Conservation (phyloP, 2,113 vertebrate genomes). For the Rousettus leschenaultii region DNA sequence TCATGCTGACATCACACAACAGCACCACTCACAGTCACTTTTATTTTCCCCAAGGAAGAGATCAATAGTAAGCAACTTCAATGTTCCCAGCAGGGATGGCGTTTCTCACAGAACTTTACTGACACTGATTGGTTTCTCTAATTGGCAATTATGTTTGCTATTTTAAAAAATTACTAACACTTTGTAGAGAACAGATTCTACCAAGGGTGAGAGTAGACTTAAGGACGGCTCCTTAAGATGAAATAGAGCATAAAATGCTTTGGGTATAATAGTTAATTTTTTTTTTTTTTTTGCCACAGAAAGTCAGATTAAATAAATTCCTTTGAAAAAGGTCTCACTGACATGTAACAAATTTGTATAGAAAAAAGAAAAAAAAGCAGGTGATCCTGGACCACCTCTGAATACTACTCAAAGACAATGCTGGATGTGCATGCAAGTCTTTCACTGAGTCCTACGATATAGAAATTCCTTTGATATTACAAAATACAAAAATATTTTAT, state of each 20-base stretch:
- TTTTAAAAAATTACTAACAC: conserved; percentile 61
- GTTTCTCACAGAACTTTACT: conserved; percentile 78
- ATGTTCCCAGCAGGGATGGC: conserved; percentile 80
- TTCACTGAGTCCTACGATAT: conserved; percentile 95
- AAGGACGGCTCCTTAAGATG: conserved; percentile 63
- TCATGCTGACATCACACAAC: conserved; percentile 87
- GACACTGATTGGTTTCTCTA: conserved; percentile 78
- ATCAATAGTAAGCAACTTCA: conserved; percentile 81
- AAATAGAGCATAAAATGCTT: conserved; percentile 61
- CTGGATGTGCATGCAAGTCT: conserved; percentile 86
- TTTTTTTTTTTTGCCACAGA: conserved; percentile 71
- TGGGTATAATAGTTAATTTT: conserved; percentile 2
- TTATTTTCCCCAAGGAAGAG: conserved; percentile 81
- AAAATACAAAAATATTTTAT: conserved; percentile 93
- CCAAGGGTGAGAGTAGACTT: conserved; percentile 58
- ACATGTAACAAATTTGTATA: conserved; percentile 71
- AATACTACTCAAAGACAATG: conserved; percentile 87
- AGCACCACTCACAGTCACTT: conserved; percentile 84
- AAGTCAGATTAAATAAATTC: conserved; percentile 62
- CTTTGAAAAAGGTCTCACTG: conserved; percentile 70
- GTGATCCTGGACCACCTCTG: conserved; percentile 82
- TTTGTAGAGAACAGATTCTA: conserved; percentile 72
- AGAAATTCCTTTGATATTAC: conserved; percentile 96
- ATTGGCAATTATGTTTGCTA: conserved; percentile 68
- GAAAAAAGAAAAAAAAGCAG: conserved; percentile 42